A percentile compares a stretch with the other conserved stretches of the same genome.
Evolutionary conservation across 2,888 invertebrate species (phyloP).

Genomic region (Crioceris asparagi): DNA sequence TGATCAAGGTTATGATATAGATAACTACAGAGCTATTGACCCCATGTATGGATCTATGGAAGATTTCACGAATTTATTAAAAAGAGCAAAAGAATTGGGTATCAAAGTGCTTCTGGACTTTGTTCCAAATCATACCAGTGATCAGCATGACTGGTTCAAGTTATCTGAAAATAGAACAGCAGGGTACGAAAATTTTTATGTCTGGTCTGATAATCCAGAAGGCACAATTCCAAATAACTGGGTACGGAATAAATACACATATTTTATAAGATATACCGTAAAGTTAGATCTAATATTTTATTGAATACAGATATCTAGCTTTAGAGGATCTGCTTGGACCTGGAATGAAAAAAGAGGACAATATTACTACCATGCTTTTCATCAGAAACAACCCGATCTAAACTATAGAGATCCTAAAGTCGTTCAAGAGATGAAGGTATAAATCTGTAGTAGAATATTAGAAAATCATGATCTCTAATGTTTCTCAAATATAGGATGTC

Average conservation of each 20-base stretch:
- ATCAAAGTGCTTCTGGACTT: slow-evolving; percentile 40
- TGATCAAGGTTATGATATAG: slow-evolving; percentile 83
- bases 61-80: slow-evolving; percentile 54
- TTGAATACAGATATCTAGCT: slow-evolving; percentile 27
- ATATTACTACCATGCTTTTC: slow-evolving; percentile 74
- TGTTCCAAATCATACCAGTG: slow-evolving; percentile 56
- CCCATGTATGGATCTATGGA: slow-evolving; percentile 60
- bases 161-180: slow-evolving; percentile 51
- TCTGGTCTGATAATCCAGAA: slow-evolving; percentile 72
- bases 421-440: slow-evolving; percentile 51
- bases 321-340: slow-evolving; percentile 34
- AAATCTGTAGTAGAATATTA: too few relatives aligned
- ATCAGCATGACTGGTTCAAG: slow-evolving; percentile 71
- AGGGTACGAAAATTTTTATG: slow-evolving; percentile 61
- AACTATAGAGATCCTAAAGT: slow-evolving; percentile 65
- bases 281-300: too few relatives aligned
- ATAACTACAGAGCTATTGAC: slow-evolving; percentile 63
- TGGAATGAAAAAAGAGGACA: slow-evolving; percentile 55
- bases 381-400: slow-evolving; percentile 65
- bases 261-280: too few relatives aligned
- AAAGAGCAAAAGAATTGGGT: slow-evolving; percentile 47
- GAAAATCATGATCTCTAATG: too few relatives aligned
- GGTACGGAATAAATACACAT: too few relatives aligned
- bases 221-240: slow-evolving; percentile 68
- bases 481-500: slow-evolving; percentile 51